Evolutionary conservation across 2,888 invertebrate genomes (phyloP), one percentile per base, ranked within the genome.

Genomic region (Liposcelis brunnea): DNA sequence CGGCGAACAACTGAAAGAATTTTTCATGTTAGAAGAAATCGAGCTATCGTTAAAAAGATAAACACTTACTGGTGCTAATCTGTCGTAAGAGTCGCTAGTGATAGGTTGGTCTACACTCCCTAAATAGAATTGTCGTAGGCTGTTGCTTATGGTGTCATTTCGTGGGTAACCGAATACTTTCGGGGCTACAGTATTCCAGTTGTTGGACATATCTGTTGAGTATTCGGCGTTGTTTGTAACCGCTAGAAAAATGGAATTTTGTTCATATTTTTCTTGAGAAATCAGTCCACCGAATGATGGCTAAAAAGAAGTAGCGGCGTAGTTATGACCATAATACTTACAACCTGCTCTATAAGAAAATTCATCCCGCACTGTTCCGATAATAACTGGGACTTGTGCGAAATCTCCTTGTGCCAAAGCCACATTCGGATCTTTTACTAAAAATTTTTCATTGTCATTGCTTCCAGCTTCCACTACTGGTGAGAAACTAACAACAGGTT

Each of bases 381-480:
- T 66, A 42, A 81, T 70, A 46, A 74, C 60, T 1, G 81, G 80
- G 18, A 80, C 73, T 42, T 72, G 66, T 51, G 71, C 63, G 48
- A 75, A 70, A 35, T 69, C 64, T 1, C 75, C 74, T 46, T 67
- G 58, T 31, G 66, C 62, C 44, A 77, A 71, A 3, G 74, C 63
- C 35, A 67, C 66, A 32, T 67, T 61, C 0, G 80, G 80, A 54
- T 76, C 69, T 11, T 69, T 70, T 0, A 65, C 52, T n/a, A 81
- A 60, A 58, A 78, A 81, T 48, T 75, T 63, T 53, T 77, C 75
- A 54, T 77, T 74, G 0, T 77, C 78, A 2, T 54, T 52, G 49
- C 73, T 69, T 55, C 77, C 74, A 0, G 67, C 67, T 56, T 80
- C 80, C 4, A 80, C 63, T 1, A 79, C 74, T 1, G 78, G 75